Conservation (phyloP, 23 tunicate genomes). For the Ascidia mentula region DNA sequence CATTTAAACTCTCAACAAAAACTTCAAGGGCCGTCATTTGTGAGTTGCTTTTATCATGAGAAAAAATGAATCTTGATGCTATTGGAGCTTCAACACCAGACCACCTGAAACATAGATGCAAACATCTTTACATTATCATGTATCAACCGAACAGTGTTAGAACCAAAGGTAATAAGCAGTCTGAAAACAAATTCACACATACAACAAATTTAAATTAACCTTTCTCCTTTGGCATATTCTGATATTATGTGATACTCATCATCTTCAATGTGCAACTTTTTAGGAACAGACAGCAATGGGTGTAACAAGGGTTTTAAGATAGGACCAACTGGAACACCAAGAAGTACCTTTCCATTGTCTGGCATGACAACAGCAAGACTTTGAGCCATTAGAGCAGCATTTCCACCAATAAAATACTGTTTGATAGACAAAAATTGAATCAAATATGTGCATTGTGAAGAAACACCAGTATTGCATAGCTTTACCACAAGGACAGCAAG, state of each 20-base stretch:
- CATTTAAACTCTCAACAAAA: slow-evolving; percentile 48
- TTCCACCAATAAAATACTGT: slow-evolving; percentile 86
- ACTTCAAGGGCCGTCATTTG: slow-evolving; percentile 59
- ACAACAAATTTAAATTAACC: background rate
- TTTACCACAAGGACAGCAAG: background rate
- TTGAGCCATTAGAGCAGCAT: slow-evolving; percentile 95
- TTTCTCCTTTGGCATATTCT: slow-evolving; percentile 80
- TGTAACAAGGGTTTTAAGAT: slow-evolving; percentile 49
- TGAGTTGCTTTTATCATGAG: slow-evolving; percentile 76
- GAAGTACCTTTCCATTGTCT: slow-evolving; percentile 36
- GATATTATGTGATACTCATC: slow-evolving; percentile 91
- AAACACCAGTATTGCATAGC: background rate
- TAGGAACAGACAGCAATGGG: slow-evolving; percentile 24
- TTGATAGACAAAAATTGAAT: no score
- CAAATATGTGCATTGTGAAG: no score
- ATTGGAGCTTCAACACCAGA: slow-evolving; percentile 62
- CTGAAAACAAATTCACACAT: background rate
- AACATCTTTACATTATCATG: background rate
- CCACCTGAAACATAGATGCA: slow-evolving; percentile 46
- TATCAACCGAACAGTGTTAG: background rate
- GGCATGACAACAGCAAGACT: slow-evolving; percentile 32
- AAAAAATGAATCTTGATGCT: slow-evolving; percentile 90
- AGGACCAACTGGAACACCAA: slow-evolving; percentile 84
- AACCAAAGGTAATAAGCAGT: background rate
- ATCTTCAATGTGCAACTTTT: slow-evolving; percentile 10